Evolutionary conservation across 2,888 invertebrate species (phyloP), one percentile per base, ranked within the genome.

Genomic region (Nesidiocoris tenuis): DNA sequence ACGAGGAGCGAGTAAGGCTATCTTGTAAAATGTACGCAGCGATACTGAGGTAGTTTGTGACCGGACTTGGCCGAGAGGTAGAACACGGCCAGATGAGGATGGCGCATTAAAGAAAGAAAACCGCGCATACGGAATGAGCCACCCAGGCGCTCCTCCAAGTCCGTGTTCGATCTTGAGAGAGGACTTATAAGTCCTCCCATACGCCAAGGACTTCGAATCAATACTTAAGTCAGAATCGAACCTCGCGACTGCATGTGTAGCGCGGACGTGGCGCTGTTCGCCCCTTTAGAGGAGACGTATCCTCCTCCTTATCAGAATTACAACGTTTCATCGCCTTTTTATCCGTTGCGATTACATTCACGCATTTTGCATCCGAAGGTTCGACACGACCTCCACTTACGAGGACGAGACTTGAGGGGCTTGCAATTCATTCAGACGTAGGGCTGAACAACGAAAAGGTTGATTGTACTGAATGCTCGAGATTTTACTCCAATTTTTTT

Each of bases 61-160:
- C 70, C 54, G 5, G 39, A 39, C 63, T 39, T 55, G 67, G 66
- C 39, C 66, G 65, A 56, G 63, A 72, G 17, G 22, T 23, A 72
- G n/a, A 65, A 72, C 61, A 63, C 22, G 63, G 57, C 9, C 24
- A 72, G 23, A 7, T 3, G 16, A n/a, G 63, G 18, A 25, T 22
- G 12, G 54, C 17, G 24, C 61, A 24, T 59, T 70, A 61, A 39
- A 22, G 63, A 61, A 39, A 61, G 17, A 61, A 18, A 61, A 57
- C 59, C 63, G 61, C 61, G 72, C 61, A 72, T 72, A 18, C 22
- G 61, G 72, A 72, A 72, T 72, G 72, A 72, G 72, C 72, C 72
- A 72, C 72, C 72, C 72, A 72, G 22, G 72, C 61, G 39, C 39
- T 39, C 39, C 39, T 39, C 39, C 39, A 39, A 17, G 39, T 22